phyloP scores from a whole-genome alignment of 2,888 invertebrate species.

The Morpho helenor region DNA sequence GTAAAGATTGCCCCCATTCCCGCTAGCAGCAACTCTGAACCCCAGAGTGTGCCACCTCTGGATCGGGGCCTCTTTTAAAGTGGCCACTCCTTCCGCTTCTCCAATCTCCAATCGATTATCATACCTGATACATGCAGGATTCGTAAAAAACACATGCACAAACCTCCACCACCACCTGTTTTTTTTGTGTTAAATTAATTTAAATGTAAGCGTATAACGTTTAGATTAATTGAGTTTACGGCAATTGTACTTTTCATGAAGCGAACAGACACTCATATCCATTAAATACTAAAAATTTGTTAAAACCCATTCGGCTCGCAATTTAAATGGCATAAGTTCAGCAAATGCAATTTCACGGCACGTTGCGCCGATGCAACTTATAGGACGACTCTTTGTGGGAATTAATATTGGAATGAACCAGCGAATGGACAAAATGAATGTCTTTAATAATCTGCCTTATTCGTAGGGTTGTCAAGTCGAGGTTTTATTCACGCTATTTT shows the following conservation, averaged over 20 bases:
- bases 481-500: too few species aligned
- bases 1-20: too few species aligned
- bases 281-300: constrained; percentile 2
- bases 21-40: too few species aligned
- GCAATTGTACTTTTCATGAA: neutral
- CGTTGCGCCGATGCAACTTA: constrained; percentile 14
- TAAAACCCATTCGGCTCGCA: constrained; percentile 6
- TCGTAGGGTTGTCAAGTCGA: constrained; percentile 1
- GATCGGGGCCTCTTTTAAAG: too few species aligned
- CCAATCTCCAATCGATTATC: too few species aligned
- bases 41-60: too few species aligned
- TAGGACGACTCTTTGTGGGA: constrained; percentile 12
- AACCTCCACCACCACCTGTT: too few species aligned
- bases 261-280: neutral
- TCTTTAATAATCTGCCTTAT: constrained; percentile 13
- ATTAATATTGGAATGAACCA: constrained; percentile 16
- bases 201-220: neutral
- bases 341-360: constrained; percentile 18
- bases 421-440: constrained; percentile 14
- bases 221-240: neutral
- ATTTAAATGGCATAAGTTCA: constrained; percentile 16
- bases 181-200: too few species aligned
- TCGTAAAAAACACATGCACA: too few species aligned
- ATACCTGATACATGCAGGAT: too few species aligned
- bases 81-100: too few species aligned